phyloP scores from a whole-genome alignment of 1,140 invertebrate species.

The Penaeus vannamei region DNA sequence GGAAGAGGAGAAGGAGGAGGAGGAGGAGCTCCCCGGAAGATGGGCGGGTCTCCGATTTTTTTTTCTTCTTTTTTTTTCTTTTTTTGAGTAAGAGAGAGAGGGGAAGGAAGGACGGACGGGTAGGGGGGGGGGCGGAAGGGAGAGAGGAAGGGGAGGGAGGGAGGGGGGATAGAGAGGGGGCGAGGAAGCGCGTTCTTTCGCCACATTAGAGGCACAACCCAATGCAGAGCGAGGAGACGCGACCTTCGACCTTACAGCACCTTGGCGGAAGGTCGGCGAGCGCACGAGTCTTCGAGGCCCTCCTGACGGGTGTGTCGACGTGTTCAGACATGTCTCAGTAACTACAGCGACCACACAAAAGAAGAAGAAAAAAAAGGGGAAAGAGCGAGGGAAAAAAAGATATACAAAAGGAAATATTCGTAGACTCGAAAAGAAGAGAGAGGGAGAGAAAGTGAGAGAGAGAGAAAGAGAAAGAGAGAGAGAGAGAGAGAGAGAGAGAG shows the following conservation, averaged over 20 bases:
- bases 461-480: no score
- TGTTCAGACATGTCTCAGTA: slow-evolving; percentile 26
- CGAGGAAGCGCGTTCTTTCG: no score
- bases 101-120: background rate
- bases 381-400: background rate
- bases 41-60: no score
- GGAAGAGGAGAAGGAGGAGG: no score
- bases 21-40: no score
- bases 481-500: no score
- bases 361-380: background rate
- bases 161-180: background rate
- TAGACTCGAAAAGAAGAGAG: background rate
- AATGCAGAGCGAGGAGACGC: no score
- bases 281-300: background rate
- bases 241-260: background rate
- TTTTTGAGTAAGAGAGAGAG: background rate
- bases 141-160: background rate
- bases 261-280: background rate
- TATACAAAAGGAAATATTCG: background rate
- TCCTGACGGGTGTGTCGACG: slow-evolving; percentile 2
- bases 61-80: background rate
- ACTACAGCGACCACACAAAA: slow-evolving; percentile 16
- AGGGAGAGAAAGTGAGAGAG: no score
- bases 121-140: no score
- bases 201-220: no score